These are phyloP conservation scores for Bibio marci DNA, from an alignment of 2,888 invertebrate genomes.

Conservation along the genomic window DNA sequence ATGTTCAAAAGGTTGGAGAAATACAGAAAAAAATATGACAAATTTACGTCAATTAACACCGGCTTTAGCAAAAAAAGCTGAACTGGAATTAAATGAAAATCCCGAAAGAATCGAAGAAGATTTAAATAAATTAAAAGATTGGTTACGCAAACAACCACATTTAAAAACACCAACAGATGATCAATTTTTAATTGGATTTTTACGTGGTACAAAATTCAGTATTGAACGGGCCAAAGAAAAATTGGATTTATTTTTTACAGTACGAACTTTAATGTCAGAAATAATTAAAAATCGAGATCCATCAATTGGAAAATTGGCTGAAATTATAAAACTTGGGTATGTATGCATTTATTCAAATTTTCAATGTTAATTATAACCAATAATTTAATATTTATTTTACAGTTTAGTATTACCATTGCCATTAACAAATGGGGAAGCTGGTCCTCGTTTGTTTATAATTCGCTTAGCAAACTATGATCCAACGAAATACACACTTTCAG, in stretches of 20 bases:
- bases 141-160: constrained; percentile 34
- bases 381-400: background rate
- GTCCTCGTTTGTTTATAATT: constrained; percentile 28
- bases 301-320: constrained; percentile 9
- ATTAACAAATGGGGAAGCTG: constrained; percentile 19
- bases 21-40: background rate
- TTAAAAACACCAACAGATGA: constrained; percentile 30
- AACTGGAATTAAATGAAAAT: constrained; percentile 30
- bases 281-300: constrained; percentile 28
- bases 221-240: constrained; percentile 36
- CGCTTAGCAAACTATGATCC: constrained; percentile 31
- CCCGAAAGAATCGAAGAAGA: constrained; percentile 23
- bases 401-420: constrained; percentile 16
- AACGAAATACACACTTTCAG: constrained; percentile 28
- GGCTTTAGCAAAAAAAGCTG: constrained; percentile 25
- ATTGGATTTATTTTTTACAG: constrained; percentile 38
- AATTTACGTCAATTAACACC: constrained; percentile 18
- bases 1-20: too few relatives aligned
- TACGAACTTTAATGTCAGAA: constrained; percentile 38
- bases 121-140: constrained; percentile 29
- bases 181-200: constrained; percentile 33
- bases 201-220: constrained; percentile 35
- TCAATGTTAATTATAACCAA: background rate
- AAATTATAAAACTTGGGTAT: constrained; percentile 8
- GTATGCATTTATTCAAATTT: background rate